Conservation (phyloP, 2,888 invertebrate genomes). For the Chrysolina haemoptera region DNA sequence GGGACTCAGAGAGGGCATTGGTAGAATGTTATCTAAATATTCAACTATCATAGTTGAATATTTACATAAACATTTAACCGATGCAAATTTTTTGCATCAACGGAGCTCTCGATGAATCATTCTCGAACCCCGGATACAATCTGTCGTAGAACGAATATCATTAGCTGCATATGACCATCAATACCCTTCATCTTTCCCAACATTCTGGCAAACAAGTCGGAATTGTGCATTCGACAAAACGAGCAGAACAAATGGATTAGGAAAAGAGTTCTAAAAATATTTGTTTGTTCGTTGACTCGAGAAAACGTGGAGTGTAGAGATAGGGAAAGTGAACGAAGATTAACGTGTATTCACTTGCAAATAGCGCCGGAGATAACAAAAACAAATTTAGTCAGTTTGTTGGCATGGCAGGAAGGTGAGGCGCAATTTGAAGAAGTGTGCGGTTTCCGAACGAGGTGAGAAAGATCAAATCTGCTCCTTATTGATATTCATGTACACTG, state of each 20-base stretch:
- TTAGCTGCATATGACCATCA: not conserved
- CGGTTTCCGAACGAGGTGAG: not conserved
- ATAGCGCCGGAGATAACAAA: not conserved
- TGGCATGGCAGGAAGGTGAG: not conserved
- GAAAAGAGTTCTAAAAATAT: conserved; percentile 2
- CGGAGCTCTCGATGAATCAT: not conserved
- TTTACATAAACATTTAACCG: too few species aligned
- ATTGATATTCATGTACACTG: not conserved
- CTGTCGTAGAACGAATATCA: not conserved
- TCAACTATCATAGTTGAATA: too few species aligned
- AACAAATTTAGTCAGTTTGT: conserved; percentile 5
- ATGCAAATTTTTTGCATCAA: too few species aligned
- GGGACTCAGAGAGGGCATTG: too few species aligned
- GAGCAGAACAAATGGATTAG: not conserved
- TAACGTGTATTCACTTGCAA: conserved; percentile 13
- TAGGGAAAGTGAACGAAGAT: not conserved
- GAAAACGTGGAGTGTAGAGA: conserved; percentile 9
- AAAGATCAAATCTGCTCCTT: not conserved
- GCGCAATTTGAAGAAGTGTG: not conserved
- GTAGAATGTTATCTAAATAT: too few species aligned
- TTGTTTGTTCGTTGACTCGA: conserved; percentile 10
- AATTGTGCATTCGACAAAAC: not conserved
- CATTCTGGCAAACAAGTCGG: not conserved
- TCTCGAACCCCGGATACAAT: not conserved
- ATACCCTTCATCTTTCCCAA: not conserved